These are phyloP conservation scores for Napeogenes inachia DNA, from an alignment of 2,888 invertebrate genomes.

Conservation along the genomic window DNA sequence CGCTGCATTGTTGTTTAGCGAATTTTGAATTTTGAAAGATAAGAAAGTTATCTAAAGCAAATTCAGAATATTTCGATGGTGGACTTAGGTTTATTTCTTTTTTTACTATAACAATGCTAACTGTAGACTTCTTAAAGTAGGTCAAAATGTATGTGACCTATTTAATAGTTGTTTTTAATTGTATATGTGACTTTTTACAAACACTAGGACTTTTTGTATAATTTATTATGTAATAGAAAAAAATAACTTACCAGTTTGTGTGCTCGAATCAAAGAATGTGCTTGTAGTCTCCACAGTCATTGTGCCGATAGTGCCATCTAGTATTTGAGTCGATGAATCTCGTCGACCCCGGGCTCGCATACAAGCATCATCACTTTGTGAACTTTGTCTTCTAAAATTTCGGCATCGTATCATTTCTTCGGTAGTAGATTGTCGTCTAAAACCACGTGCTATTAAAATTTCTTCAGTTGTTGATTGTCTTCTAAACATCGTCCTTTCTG, in stretches of 20 bases:
- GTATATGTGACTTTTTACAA: neutral
- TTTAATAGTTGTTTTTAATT: conserved; percentile 4
- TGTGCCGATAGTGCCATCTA: conserved; percentile 92
- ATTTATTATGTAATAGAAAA: neutral
- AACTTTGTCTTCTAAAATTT: conserved; percentile 93
- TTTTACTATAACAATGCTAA: no score
- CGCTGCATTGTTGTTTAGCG: conserved; percentile 44
- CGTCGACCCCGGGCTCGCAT: conserved; percentile 83
- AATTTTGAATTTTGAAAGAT: conserved; percentile 37
- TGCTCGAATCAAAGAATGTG: conserved; percentile 94
- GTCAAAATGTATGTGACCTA: conserved; percentile 3
- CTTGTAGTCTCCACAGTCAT: conserved; percentile 96
- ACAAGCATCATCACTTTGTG: conserved; percentile 90
- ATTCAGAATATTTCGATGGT: no score
- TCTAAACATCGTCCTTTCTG: conserved; percentile 85
- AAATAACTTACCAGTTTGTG: conserved; percentile 88
- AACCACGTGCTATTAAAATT: conserved; percentile 92
- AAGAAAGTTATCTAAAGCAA: neutral
- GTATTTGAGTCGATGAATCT: conserved; percentile 93
- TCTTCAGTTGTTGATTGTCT: conserved; percentile 95
- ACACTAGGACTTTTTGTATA: no score
- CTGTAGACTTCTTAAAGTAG: no score
- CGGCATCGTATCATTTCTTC: conserved; percentile 95
- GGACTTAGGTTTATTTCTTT: no score
- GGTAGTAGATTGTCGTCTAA: conserved; percentile 92